Conservation (phyloP, 2,797 vertebrate genomes). For the Macropus fuliginosus region DNA sequence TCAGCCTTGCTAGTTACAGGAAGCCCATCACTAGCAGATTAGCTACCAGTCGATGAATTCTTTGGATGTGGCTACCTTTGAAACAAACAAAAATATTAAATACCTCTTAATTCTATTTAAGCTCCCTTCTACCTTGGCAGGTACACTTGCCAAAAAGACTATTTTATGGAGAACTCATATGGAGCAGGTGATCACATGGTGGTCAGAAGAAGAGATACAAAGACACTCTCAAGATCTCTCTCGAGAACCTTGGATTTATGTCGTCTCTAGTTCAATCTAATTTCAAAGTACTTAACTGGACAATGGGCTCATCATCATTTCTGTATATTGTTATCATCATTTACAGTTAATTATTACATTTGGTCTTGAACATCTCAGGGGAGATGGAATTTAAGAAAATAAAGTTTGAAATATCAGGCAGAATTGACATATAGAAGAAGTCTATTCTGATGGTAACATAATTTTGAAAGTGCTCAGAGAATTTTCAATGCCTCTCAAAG, state of each 20-base stretch:
- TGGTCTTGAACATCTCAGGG: neutral
- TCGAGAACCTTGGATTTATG: no score
- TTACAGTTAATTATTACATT: neutral
- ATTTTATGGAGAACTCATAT: no score
- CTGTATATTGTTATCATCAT: neutral
- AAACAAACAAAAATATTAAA: neutral
- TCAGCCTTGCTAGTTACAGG: neutral
- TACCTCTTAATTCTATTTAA: neutral
- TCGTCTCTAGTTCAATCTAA: neutral
- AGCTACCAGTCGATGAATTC: neutral
- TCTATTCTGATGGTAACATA: neutral
- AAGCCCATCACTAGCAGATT: neutral
- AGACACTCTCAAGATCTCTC: no score
- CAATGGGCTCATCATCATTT: neutral
- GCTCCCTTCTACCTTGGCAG: neutral
- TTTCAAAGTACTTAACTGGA: neutral
- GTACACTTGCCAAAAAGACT: no score
- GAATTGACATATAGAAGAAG: neutral
- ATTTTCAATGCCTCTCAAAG: neutral
- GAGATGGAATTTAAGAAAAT: neutral
- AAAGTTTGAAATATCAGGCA: neutral
- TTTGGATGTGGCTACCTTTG: neutral
- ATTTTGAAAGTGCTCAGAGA: neutral
- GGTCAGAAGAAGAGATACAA: no score
- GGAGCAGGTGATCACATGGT: no score